Base-by-base conservation (phyloP, 2,888 invertebrate genomes). In the Andrena bicolor region DNA sequence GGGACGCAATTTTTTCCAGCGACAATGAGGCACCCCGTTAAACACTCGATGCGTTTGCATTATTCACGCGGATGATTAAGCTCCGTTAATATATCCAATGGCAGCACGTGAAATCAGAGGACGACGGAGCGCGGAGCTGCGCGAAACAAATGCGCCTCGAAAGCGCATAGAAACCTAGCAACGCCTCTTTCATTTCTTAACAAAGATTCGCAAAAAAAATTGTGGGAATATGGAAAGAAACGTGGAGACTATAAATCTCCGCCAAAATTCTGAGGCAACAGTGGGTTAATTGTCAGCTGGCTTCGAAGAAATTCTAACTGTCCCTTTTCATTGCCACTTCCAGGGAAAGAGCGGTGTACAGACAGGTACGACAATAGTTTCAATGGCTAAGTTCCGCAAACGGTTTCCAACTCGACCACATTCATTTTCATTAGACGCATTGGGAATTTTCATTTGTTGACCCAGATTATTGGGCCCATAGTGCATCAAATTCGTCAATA, bases 11-110 rank as follows among this genome's bases (percentile, higher is more conserved):
- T 90, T 90, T 90, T 90, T 87, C 64, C 80, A 72, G 83, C 86
- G 90, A 88, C 90, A 84, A 90, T 88, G 88, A 86, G 86, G 77
- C 83, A 82, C 81, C 80, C 86, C 82, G 86, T 88, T 86, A 85
- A 87, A 85, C 81, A 70, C 82, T 82, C 87, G 82, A 86, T 87
- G 87, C 56, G 68, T 73, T 70, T 76, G 84, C 84, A 85, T 87
- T 80, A 87, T 80, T 87, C 85, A 87, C 65, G 58, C 64, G 53
- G 68, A 85, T 83, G 87, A 87, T 87, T 85, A 85, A 87, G 85
- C 74, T 80, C 56, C 60, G 87, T 80, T 87, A 87, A 87, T 87
- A 87, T 83, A 76, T 86, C 84, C 82, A 76, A 84, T 79, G 76
- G 74, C 72, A 35, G 28, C 23, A 23, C 13, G 79, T 32, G 56